Conservation (phyloP, 2,113 vertebrate genomes). For the Epinephelus fuscoguttatus region DNA sequence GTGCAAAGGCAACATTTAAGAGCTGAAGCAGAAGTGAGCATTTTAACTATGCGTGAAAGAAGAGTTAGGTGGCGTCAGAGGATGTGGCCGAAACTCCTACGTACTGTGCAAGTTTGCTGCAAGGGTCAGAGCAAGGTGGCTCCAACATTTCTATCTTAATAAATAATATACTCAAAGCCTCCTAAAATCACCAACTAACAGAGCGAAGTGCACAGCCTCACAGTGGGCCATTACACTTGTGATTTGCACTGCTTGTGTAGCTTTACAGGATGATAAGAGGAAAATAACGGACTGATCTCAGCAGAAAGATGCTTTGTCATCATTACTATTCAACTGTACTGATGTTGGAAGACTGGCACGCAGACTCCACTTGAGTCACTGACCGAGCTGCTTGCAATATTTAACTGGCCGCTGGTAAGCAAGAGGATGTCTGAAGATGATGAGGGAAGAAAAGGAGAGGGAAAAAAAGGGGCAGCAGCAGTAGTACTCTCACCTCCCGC, state of each 20-base stretch:
- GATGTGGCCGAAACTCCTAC: too few relatives aligned
- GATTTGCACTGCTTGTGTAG: neutral
- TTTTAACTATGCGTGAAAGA: too few relatives aligned
- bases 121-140: too few relatives aligned
- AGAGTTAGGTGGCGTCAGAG: too few relatives aligned
- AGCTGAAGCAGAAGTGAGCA: too few relatives aligned
- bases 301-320: neutral
- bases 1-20: too few relatives aligned
- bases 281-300: neutral
- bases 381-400: neutral
- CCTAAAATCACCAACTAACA: neutral
- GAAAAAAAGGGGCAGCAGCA: neutral
- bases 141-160: neutral
- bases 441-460: neutral
- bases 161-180: neutral
- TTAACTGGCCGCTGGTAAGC: neutral
- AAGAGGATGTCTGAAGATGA: conserved; percentile 13
- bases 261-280: neutral
- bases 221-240: neutral
- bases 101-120: too few relatives aligned
- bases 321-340: neutral
- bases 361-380: neutral
- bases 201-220: neutral
- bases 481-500: conserved; percentile 69
- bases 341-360: neutral